These are phyloP conservation scores for Nomada hirtipes DNA, from an alignment of 2,888 invertebrate genomes.

Conservation along the genomic window DNA sequence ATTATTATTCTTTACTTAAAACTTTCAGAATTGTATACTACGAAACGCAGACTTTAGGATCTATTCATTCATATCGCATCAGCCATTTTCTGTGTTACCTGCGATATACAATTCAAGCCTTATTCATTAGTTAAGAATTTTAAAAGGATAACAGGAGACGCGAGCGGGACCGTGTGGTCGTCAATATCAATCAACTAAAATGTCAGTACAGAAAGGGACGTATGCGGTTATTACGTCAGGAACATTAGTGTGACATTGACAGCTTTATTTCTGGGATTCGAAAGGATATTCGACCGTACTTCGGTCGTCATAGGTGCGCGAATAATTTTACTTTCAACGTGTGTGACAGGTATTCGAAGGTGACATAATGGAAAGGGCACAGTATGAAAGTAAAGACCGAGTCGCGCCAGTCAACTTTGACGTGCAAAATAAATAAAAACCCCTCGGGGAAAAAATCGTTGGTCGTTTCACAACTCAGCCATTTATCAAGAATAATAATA, in stretches of 20 bases:
- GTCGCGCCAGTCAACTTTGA: not conserved
- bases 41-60: not conserved
- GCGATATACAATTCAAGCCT: not conserved
- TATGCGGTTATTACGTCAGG: constrained; percentile 37
- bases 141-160: constrained; percentile 18
- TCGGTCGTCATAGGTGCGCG: constrained; percentile 13
- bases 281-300: constrained; percentile 46
- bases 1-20: not conserved
- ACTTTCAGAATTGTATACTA: not conserved
- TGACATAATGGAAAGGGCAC: constrained; percentile 17
- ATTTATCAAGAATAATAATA: not conserved
- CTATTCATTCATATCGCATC: not conserved
- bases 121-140: not conserved
- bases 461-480: not conserved
- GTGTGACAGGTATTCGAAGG: constrained; percentile 17
- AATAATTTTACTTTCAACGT: constrained; percentile 39
- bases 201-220: constrained; percentile 3
- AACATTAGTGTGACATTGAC: constrained; percentile 47
- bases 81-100: not conserved
- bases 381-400: constrained; percentile 18
- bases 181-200: constrained; percentile 13
- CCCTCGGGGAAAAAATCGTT: not conserved
- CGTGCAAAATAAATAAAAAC: not conserved
- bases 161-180: not conserved
- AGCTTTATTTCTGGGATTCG: constrained; percentile 41